Evolutionary conservation across 2,113 vertebrate genomes (phyloP).

Genomic region (Orthonyx spaldingii): DNA sequence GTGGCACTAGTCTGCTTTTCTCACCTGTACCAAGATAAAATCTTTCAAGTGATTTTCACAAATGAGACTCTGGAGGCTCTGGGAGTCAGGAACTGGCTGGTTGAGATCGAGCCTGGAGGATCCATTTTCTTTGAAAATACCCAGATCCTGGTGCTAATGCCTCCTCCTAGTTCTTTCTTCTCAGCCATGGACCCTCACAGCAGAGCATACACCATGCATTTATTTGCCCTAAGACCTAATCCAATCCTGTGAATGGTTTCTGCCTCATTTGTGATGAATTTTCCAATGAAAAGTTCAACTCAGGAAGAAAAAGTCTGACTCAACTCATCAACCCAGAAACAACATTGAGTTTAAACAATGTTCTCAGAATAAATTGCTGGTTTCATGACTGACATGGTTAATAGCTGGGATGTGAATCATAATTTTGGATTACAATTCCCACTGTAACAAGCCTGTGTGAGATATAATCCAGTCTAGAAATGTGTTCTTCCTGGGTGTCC

Average conservation of each 20-base stretch:
- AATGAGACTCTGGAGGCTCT: neutral
- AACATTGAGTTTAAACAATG: neutral
- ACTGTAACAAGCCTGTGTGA: neutral
- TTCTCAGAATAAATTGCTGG: neutral
- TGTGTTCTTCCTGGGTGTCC: neutral
- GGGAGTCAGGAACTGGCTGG: neutral
- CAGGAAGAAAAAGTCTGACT: neutral
- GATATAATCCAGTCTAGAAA: neutral
- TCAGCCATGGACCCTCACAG: neutral
- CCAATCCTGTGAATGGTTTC: neutral
- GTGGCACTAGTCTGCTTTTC: neutral
- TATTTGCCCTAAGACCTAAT: neutral
- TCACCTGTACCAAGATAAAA: neutral
- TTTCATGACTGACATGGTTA: neutral
- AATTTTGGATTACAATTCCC: neutral
- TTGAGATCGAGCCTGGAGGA: neutral
- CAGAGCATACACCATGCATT: neutral
- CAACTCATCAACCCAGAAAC: neutral
- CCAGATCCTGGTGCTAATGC: accelerated
- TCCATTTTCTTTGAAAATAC: neutral
- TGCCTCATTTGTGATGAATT: neutral
- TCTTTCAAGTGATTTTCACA: neutral
- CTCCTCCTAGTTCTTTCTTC: neutral
- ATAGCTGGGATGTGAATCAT: neutral
- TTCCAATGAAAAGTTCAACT: neutral